Conservation (phyloP, 2,797 vertebrate genomes). For the Semotilus atromaculatus region DNA sequence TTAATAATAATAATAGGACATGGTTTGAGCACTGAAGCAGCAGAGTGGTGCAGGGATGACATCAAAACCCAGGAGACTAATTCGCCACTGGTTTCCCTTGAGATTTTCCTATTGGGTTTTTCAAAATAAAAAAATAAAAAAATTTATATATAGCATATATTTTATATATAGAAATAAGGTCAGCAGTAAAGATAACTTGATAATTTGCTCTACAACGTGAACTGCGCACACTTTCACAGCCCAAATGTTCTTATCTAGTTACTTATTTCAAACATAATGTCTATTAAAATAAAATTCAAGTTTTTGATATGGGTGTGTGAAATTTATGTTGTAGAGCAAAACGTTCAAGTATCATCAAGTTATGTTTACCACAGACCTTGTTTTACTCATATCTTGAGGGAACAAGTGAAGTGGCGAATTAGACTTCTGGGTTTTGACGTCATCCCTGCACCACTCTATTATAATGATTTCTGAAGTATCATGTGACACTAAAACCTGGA, state of each 20-base stretch:
- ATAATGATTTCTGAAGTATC: background rate
- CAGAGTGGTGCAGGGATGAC: background rate
- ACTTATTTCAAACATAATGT: background rate
- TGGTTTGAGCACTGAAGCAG: background rate
- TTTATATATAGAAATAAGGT: too few relatives aligned
- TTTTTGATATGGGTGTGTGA: background rate
- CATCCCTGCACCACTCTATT: background rate
- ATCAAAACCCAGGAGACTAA: background rate
- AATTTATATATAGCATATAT: too few relatives aligned
- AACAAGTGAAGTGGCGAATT: background rate
- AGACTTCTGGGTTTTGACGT: background rate
- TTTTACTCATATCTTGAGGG: background rate
- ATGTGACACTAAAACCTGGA: background rate
- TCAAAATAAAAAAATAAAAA: too few relatives aligned
- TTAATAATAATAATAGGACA: background rate
- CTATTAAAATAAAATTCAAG: background rate
- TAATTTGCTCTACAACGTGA: background rate
- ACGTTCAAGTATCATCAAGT: background rate
- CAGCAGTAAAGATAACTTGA: background rate
- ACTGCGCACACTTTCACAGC: background rate
- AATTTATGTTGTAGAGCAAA: background rate
- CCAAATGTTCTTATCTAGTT: background rate
- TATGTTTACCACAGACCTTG: background rate
- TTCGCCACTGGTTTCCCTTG: background rate
- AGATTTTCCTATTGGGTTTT: background rate